A percentile compares a stretch with the other conserved stretches of the same genome.
Conservation (phyloP, 2,797 vertebrate genomes). For the Echiichthys vipera region DNA sequence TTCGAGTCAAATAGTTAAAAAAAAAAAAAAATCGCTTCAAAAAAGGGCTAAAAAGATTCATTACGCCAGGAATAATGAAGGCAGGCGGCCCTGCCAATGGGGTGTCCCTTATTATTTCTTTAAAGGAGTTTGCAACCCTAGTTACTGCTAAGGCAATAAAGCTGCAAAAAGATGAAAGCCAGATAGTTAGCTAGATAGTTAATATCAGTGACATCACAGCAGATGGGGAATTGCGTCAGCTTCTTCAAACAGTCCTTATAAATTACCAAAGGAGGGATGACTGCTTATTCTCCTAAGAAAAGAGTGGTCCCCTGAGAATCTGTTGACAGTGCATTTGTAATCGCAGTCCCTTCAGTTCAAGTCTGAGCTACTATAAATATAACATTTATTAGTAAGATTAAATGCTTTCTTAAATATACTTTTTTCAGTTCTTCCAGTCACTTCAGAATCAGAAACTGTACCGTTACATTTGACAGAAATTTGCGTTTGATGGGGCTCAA, state of each 20-base stretch:
- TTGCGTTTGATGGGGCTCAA: not conserved
- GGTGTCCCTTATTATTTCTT: no score
- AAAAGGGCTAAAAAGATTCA: no score
- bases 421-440: not conserved
- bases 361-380: slow-evolving; percentile 2
- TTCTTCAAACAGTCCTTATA: slow-evolving; percentile 67
- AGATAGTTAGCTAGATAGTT: slow-evolving; percentile 69
- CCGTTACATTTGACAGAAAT: not conserved
- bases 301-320: slow-evolving; percentile 44
- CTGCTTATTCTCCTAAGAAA: slow-evolving; percentile 55
- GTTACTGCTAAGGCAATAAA: slow-evolving; percentile 36
- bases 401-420: not conserved
- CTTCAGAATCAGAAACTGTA: not conserved
- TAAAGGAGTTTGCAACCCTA: no score
- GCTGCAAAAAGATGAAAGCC: slow-evolving; percentile 68
- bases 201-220: slow-evolving; percentile 73
- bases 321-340: slow-evolving; percentile 47
- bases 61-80: no score
- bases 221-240: slow-evolving; percentile 67
- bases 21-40: no score
- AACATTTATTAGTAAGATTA: slow-evolving; percentile 10
- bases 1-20: no score
- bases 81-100: no score
- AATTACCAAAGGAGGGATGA: slow-evolving; percentile 55
- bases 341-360: slow-evolving; percentile 39